Percentiles rank a stretch among this genome's conserved stretches.
Conservation (phyloP, 2,113 vertebrate genomes). For the Hydropotes inermis region DNA sequence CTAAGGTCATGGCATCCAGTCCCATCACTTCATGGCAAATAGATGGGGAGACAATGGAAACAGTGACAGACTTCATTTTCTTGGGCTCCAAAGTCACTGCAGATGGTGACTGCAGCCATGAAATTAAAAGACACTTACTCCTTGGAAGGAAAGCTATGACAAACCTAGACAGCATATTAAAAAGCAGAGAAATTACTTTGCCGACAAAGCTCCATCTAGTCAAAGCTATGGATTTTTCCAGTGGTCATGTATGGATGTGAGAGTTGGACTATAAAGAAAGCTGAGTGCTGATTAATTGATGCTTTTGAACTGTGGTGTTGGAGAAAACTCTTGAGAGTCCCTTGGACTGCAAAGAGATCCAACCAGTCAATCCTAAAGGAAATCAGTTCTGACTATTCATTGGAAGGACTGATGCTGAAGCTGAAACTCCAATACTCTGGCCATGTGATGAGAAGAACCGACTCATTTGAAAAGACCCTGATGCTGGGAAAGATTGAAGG, state of each 20-base stretch:
- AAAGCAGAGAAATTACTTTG: neutral
- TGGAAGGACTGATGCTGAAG: neutral
- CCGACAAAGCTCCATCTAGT: neutral
- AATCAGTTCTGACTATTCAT: neutral
- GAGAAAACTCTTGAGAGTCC: neutral
- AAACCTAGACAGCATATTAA: neutral
- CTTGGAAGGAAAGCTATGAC: neutral
- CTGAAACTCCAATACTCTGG: neutral
- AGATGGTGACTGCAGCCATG: neutral
- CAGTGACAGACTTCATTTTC: neutral
- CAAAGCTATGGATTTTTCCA: neutral
- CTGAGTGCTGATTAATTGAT: accelerated
- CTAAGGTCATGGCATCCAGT: neutral
- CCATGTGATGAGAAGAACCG: neutral
- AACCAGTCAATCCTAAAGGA: neutral
- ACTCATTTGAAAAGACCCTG: neutral
- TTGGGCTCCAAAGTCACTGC: neutral
- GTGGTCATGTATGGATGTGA: neutral
- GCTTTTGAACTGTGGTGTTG: neutral
- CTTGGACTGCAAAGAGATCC: neutral
- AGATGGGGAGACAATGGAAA: neutral
- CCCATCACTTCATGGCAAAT: neutral
- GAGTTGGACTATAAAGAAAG: neutral
- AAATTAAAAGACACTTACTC: neutral
- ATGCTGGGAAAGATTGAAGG: neutral